phyloP scores from a whole-genome alignment of 2,797 vertebrate genomes.

The Coregonus ussuriensis region DNA sequence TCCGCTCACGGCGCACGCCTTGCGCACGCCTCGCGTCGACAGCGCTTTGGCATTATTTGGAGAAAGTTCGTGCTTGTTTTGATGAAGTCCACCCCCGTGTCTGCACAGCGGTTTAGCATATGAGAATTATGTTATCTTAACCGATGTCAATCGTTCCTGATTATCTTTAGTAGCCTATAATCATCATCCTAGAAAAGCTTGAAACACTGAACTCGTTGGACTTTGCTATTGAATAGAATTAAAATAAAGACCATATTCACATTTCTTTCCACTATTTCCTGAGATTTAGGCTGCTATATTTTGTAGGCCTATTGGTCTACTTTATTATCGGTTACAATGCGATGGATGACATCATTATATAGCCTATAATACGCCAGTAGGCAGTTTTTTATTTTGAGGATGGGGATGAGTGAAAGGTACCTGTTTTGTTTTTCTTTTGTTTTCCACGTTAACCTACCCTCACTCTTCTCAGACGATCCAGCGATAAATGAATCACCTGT shows the following conservation, averaged over 20 bases:
- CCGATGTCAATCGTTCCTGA: too few relatives aligned
- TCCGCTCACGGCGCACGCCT: not conserved
- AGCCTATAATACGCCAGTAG: not conserved
- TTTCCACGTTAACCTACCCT: constrained; percentile 9
- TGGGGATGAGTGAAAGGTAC: not conserved
- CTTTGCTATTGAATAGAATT: too few relatives aligned
- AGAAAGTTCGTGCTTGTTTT: not conserved
- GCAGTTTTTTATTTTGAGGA: not conserved
- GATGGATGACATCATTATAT: not conserved
- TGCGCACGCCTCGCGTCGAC: not conserved
- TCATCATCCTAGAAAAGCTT: not conserved
- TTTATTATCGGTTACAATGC: too few relatives aligned
- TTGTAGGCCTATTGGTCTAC: too few relatives aligned
- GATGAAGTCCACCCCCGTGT: not conserved
- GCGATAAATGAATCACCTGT: not conserved
- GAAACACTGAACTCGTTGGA: not conserved
- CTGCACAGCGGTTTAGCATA: not conserved
- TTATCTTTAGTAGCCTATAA: too few relatives aligned
- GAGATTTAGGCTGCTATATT: too few relatives aligned
- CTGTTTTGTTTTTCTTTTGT: constrained; percentile 15
- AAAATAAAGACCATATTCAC: too few relatives aligned
- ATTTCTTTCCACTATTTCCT: too few relatives aligned
- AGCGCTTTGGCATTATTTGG: not conserved
- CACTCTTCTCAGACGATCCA: not conserved
- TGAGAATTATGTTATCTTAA: not conserved